A percentile compares a stretch with the other conserved stretches of the same genome.
Evolutionary conservation across 2,797 vertebrate genomes (phyloP).

Genomic region (Channa striata): DNA sequence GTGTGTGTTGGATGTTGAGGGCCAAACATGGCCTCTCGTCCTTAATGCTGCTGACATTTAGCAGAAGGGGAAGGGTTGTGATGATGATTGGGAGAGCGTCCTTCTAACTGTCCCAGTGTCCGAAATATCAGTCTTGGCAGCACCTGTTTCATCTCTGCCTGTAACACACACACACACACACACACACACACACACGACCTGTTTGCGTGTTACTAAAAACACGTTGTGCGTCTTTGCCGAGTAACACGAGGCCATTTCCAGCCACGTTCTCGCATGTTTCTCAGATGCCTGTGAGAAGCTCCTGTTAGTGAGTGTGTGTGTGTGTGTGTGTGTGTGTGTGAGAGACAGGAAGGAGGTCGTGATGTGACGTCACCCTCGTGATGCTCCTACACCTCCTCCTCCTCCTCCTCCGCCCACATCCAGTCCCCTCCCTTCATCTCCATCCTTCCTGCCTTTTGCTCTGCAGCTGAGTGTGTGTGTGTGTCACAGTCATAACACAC

Average conservation of each 20-base stretch:
- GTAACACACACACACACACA: neutral
- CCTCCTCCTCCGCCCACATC: conserved; percentile 51
- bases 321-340: conserved; percentile 26
- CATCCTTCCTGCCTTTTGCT: conserved; percentile 46
- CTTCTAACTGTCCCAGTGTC: too few species aligned
- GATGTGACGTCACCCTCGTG: conserved; percentile 71
- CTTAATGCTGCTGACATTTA: conserved; percentile 24
- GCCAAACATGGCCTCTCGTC: conserved; percentile 46
- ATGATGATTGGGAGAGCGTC: conserved; percentile 10
- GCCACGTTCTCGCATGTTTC: conserved; percentile 3
- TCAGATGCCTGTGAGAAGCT: conserved; percentile 10
- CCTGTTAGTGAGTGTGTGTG: conserved; percentile 14
- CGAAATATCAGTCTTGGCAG: too few species aligned
- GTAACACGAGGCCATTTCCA: conserved; percentile 36
- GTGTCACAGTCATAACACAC: conserved; percentile 51
- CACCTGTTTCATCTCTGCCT: neutral
- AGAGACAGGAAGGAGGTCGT: conserved; percentile 63
- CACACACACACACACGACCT: conserved; percentile 1
- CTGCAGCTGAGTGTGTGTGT: conserved; percentile 36
- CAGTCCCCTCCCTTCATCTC: conserved; percentile 60
- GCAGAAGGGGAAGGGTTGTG: conserved; percentile 28
- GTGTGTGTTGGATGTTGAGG: neutral
- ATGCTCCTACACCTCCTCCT: conserved; percentile 59
- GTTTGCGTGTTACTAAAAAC: neutral
- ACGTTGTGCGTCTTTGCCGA: neutral